Conservation (phyloP, 2,797 vertebrate genomes). For the Typhlichthys subterraneus region DNA sequence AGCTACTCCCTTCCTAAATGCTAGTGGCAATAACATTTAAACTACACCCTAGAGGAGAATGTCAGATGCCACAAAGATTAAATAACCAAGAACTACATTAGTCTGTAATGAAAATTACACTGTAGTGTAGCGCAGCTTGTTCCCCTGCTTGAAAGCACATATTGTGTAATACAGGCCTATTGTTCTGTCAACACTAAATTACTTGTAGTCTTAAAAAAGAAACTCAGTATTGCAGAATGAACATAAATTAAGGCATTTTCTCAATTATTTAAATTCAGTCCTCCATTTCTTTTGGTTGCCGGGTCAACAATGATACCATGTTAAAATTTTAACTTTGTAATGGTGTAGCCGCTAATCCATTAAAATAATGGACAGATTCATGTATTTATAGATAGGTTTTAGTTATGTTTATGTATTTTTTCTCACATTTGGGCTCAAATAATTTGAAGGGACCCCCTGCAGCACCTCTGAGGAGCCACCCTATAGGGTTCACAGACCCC, state of each 20-base stretch:
- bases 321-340: too few relatives aligned
- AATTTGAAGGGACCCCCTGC: too few relatives aligned
- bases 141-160: not conserved
- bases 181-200: too few relatives aligned
- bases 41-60: not conserved
- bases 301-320: too few relatives aligned
- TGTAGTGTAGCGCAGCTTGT: not conserved
- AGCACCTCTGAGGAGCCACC: too few relatives aligned
- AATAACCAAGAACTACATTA: not conserved
- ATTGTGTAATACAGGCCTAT: not conserved
- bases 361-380: too few relatives aligned
- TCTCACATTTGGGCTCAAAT: too few relatives aligned
- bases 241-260: not conserved
- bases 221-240: not conserved
- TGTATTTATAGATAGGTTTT: too few relatives aligned
- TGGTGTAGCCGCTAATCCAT: too few relatives aligned
- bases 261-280: not conserved
- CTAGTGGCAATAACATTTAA: constrained; percentile 6
- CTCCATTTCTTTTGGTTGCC: too few relatives aligned
- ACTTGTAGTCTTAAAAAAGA: not conserved
- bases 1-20: constrained; percentile 4
- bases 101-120: not conserved
- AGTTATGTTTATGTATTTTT: too few relatives aligned
- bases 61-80: constrained; percentile 2
- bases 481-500: too few relatives aligned